Evolutionary conservation across 2,888 invertebrate species (phyloP).

Genomic region (Drosophila vallismaia): DNA sequence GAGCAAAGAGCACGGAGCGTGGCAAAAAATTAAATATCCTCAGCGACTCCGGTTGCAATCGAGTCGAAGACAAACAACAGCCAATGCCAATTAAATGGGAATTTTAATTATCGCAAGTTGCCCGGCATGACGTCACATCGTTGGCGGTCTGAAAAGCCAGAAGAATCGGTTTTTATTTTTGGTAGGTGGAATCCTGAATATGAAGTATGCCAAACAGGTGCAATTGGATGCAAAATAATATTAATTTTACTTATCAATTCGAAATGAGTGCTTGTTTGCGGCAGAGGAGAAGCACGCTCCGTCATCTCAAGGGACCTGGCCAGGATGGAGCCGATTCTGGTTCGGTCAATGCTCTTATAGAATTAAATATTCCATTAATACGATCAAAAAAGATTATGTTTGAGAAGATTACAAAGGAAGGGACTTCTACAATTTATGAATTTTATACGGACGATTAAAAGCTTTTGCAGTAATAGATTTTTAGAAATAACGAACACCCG

Average conservation of each 20-base stretch:
- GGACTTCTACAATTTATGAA: too few species aligned
- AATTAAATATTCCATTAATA: neutral
- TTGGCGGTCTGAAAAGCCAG: constrained; percentile 2
- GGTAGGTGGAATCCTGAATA: neutral
- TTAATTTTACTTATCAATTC: constrained; percentile 29
- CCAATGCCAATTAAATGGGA: constrained; percentile 79
- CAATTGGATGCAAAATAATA: constrained; percentile 24
- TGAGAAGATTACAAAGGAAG: neutral
- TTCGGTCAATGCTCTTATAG: neutral
- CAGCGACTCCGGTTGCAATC: constrained; percentile 49
- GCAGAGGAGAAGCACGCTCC: neutral
- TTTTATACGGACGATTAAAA: neutral
- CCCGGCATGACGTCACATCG: constrained; percentile 60
- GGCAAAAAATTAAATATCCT: constrained; percentile 46
- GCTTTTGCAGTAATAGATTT: constrained; percentile 6
- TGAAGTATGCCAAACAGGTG: constrained; percentile 23
- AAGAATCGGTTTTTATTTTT: neutral
- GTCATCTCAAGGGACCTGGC: neutral
- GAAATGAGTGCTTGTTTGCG: constrained; percentile 18
- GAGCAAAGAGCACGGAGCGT: constrained; percentile 21
- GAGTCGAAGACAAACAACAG: constrained; percentile 74
- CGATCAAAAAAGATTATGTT: neutral
- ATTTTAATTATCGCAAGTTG: constrained; percentile 80
- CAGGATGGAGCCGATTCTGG: neutral
- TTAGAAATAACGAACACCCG: constrained; percentile 9